Percentiles rank a stretch among this genome's conserved stretches.
Evolutionary conservation across 2,888 invertebrate species (phyloP).

Genomic region (Hedya salicella): DNA sequence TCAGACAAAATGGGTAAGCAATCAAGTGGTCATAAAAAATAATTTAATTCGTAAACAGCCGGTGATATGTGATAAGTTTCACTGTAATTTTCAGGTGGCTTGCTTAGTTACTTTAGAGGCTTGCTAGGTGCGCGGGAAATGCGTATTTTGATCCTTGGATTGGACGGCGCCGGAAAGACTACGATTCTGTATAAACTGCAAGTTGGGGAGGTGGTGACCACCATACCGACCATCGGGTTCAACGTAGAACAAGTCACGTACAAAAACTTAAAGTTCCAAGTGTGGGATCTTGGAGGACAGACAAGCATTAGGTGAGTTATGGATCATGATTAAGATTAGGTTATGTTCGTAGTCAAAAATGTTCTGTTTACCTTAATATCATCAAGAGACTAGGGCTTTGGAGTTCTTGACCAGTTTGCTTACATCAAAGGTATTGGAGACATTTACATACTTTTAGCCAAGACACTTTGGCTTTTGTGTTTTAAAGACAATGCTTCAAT

Average conservation of each 20-base stretch:
- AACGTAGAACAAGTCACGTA: slow-evolving; percentile 99
- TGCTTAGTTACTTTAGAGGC: slow-evolving; percentile 98
- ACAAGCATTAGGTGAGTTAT: slow-evolving; percentile 95
- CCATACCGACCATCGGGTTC: slow-evolving; percentile 99
- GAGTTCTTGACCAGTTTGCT: too few relatives aligned
- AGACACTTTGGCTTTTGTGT: too few relatives aligned
- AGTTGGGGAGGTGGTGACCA: slow-evolving; percentile 99
- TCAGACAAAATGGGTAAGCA: slow-evolving; percentile 74
- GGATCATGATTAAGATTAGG: slow-evolving; percentile 36
- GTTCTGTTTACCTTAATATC: not conserved
- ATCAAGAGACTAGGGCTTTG: too few relatives aligned
- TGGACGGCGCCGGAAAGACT: slow-evolving; percentile 99
- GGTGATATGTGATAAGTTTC: slow-evolving; percentile 41
- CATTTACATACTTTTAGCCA: too few relatives aligned
- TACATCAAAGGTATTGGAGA: too few relatives aligned
- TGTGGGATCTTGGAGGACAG: slow-evolving; percentile 99
- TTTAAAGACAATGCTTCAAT: too few relatives aligned
- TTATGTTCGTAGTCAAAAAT: slow-evolving; percentile 48
- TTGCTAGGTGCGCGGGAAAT: slow-evolving; percentile 98
- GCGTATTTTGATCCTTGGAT: slow-evolving; percentile 98
- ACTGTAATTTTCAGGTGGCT: slow-evolving; percentile 89
- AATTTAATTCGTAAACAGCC: slow-evolving; percentile 47
- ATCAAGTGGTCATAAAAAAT: slow-evolving; percentile 52
- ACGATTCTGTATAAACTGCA: slow-evolving; percentile 99
- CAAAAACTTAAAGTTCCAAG: slow-evolving; percentile 99